Percentiles rank a stretch among this genome's conserved stretches.
These are phyloP conservation scores for Strix uralensis DNA, from an alignment of 2,113 vertebrate species.

Conservation along the genomic window DNA sequence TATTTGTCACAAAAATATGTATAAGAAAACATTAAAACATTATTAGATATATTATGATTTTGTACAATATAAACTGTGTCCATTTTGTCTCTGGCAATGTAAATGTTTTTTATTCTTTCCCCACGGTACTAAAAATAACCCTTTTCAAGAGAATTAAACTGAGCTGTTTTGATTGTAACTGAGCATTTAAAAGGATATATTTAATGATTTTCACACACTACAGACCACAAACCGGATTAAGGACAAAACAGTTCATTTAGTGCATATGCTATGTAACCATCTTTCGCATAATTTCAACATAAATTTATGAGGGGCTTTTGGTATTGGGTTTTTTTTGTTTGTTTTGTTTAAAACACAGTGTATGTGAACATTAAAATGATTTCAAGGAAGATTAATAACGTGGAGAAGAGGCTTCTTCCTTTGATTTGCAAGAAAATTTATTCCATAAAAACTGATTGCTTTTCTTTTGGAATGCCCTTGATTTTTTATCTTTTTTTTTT, in stretches of 20 bases:
- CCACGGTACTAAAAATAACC: neutral
- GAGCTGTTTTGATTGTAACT: neutral
- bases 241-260: neutral
- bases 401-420: neutral
- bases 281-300: slow-evolving; percentile 9
- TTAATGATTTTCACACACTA: neutral
- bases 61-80: neutral
- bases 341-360: neutral
- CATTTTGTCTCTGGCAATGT: neutral
- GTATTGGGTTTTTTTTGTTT: neutral
- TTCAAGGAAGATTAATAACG: slow-evolving; percentile 36
- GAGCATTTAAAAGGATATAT: neutral
- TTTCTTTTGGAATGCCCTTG: slow-evolving; percentile 29
- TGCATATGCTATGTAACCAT: neutral
- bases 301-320: neutral
- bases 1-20: neutral
- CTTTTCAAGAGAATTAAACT: neutral
- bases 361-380: slow-evolving; percentile 37
- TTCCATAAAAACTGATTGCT: slow-evolving; percentile 28
- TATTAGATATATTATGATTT: neutral
- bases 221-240: neutral
- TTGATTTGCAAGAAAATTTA: slow-evolving; percentile 26
- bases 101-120: neutral
- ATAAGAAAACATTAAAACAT: neutral
- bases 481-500: neutral